A percentile compares a stretch with the other conserved stretches of the same genome.
Evolutionary conservation across 2,797 vertebrate genomes (phyloP).

Genomic region (Lutjanus argentimaculatus): DNA sequence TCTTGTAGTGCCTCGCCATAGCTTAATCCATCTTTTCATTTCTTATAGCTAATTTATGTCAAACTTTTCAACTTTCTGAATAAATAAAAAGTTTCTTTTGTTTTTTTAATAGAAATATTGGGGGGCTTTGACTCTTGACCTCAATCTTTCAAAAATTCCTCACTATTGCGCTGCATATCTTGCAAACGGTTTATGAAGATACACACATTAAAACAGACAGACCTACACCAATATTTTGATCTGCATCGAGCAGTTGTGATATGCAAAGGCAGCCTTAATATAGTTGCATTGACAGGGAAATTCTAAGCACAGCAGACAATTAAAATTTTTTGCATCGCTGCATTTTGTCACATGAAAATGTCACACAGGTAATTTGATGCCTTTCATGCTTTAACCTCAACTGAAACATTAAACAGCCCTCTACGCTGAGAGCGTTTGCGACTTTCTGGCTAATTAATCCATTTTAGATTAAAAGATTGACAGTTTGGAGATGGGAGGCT

Average conservation of each 20-base stretch:
- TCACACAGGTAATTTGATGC: conserved; percentile 21
- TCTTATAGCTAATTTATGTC: too few species aligned
- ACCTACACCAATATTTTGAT: neutral
- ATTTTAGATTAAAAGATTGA: conserved; percentile 8
- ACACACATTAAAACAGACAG: neutral
- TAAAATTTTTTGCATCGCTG: conserved; percentile 56
- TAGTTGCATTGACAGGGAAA: conserved; percentile 2
- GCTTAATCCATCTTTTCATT: too few species aligned
- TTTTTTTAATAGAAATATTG: neutral
- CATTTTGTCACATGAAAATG: conserved; percentile 35
- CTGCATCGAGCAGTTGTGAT: neutral
- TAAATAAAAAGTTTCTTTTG: neutral
- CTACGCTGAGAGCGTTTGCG: neutral
- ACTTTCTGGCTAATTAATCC: conserved; percentile 47
- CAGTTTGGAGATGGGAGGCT: conserved; percentile 15
- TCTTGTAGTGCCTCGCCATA: too few species aligned
- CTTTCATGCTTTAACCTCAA: conserved; percentile 36
- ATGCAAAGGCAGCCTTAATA: neutral
- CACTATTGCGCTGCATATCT: neutral
- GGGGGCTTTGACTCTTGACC: neutral
- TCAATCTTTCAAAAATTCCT: neutral
- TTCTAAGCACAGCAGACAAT: conserved; percentile 42
- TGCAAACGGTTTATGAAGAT: neutral
- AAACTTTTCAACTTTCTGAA: too few species aligned
- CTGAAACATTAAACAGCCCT: conserved; percentile 7